These are phyloP conservation scores for Brachionus plicatilis DNA, from an alignment of 1,140 invertebrate species.

Conservation along the genomic window DNA sequence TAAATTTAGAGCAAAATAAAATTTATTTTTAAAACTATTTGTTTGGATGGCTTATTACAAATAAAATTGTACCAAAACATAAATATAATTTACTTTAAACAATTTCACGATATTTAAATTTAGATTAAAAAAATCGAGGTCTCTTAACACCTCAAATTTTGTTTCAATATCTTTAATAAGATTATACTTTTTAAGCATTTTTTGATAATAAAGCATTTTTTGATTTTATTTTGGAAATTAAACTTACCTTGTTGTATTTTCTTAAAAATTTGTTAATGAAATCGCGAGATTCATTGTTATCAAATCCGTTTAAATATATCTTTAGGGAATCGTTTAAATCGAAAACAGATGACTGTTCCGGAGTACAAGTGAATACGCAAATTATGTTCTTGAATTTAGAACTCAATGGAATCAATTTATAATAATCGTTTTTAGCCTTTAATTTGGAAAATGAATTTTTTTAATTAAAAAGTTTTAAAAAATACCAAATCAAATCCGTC, in stretches of 20 bases:
- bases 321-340: background rate
- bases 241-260: slow-evolving; percentile 36
- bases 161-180: too few relatives aligned
- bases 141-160: too few relatives aligned
- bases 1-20: too few relatives aligned
- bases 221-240: background rate
- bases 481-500: background rate
- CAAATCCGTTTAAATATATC: background rate
- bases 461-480: background rate
- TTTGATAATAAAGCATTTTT: background rate
- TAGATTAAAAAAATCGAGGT: too few relatives aligned
- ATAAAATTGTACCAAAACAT: too few relatives aligned
- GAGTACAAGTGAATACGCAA: background rate
- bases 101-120: too few relatives aligned
- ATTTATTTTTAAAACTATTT: too few relatives aligned
- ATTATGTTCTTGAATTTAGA: background rate
- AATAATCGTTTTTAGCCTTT: background rate
- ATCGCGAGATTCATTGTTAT: background rate
- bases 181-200: too few relatives aligned
- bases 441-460: background rate
- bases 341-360: background rate
- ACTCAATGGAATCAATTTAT: background rate
- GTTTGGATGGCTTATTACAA: too few relatives aligned
- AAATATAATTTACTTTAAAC: too few relatives aligned
- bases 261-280: slow-evolving; percentile 34